phyloP scores from a whole-genome alignment of 1,140 invertebrate genomes.

The Sesamia nonagrioides region DNA sequence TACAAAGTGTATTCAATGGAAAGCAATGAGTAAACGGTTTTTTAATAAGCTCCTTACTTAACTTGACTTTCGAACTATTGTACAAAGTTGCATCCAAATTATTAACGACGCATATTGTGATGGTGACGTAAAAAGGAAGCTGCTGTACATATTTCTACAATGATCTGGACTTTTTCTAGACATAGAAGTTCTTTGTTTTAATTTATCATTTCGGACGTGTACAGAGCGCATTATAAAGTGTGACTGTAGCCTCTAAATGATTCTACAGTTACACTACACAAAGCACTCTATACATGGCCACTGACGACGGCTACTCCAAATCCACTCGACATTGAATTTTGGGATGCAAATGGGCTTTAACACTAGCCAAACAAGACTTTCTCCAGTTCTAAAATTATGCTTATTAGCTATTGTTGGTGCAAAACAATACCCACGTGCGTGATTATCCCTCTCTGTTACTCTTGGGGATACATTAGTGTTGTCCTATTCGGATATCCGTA shows the following conservation, averaged over 20 bases:
- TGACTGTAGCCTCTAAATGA: slow-evolving; percentile 20
- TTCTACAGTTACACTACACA: too few relatives aligned
- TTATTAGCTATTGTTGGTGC: slow-evolving; percentile 48
- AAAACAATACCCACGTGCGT: slow-evolving; percentile 55
- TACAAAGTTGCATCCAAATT: background rate
- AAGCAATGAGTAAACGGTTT: slow-evolving; percentile 47
- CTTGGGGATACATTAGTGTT: slow-evolving; percentile 48
- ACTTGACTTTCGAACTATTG: slow-evolving; percentile 18
- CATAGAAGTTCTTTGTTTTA: background rate
- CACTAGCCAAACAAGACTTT: slow-evolving; percentile 32
- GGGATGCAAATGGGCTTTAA: slow-evolving; percentile 4
- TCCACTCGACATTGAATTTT: slow-evolving; percentile 12
- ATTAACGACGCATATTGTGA: slow-evolving; percentile 1
- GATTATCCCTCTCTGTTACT: slow-evolving; percentile 27
- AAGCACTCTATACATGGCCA: background rate
- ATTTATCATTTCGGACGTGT: slow-evolving; percentile 7
- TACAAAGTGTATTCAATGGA: slow-evolving; percentile 22
- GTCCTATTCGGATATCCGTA: slow-evolving; percentile 75
- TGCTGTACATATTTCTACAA: slow-evolving; percentile 11
- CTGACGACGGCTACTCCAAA: background rate
- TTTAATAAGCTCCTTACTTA: slow-evolving; percentile 10
- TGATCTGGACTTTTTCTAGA: slow-evolving; percentile 28
- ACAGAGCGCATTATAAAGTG: slow-evolving; percentile 4
- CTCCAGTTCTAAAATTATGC: slow-evolving; percentile 17
- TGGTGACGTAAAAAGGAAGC: background rate